Percentiles rank a stretch among this genome's conserved stretches.
Evolutionary conservation across 2,797 vertebrate species (phyloP).

Genomic region (Poeciliopsis turneri): DNA sequence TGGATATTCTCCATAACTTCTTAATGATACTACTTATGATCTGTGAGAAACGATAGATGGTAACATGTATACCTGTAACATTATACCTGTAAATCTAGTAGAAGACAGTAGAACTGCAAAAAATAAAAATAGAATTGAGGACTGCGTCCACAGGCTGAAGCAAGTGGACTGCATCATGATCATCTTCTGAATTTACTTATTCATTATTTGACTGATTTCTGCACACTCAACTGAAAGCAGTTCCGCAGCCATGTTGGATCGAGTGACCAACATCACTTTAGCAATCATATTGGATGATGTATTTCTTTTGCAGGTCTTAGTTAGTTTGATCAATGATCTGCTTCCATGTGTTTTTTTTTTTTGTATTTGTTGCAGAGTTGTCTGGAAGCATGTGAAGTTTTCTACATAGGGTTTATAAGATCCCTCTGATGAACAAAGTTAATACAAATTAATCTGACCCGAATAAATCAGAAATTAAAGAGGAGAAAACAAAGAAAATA

Average conservation of each 20-base stretch:
- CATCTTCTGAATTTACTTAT: not conserved
- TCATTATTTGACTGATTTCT: not conserved
- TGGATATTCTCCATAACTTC: slow-evolving; percentile 20
- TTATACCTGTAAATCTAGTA: too few species aligned
- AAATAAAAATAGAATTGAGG: too few species aligned
- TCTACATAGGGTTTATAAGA: not conserved
- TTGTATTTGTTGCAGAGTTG: not conserved
- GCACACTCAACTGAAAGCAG: not conserved
- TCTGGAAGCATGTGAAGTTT: not conserved
- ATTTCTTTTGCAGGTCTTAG: not conserved
- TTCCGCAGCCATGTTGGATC: not conserved
- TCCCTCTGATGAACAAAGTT: not conserved
- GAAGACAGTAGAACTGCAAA: too few species aligned
- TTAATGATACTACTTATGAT: not conserved
- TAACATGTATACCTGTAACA: not conserved
- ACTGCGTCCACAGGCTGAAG: not conserved
- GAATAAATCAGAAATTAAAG: not conserved
- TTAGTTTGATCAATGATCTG: not conserved
- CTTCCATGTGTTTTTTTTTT: not conserved
- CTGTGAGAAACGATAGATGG: not conserved
- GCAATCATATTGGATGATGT: not conserved
- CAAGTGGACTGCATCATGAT: not conserved
- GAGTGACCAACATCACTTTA: not conserved
- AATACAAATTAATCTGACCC: not conserved
- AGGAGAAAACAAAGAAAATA: not conserved